A percentile compares a stretch with the other conserved stretches of the same genome.
These are phyloP conservation scores for Caerostris extrusa DNA, from an alignment of 1,140 invertebrate species.

Conservation along the genomic window DNA sequence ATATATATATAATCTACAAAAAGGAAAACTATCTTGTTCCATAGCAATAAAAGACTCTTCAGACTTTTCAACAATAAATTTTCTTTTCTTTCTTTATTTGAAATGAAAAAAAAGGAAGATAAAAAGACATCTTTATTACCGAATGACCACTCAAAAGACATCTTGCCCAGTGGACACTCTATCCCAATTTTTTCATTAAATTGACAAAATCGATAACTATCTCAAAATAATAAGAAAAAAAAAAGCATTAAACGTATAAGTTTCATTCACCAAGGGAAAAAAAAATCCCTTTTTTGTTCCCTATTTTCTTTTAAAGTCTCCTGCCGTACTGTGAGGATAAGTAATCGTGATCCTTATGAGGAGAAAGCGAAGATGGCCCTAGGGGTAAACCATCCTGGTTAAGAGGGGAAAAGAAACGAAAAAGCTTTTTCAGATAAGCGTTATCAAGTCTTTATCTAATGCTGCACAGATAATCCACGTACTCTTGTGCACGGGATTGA, in stretches of 20 bases:
- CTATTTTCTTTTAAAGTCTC: background rate
- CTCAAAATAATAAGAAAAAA: background rate
- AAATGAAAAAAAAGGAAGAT: background rate
- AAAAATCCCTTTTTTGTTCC: background rate
- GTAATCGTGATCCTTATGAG: slow-evolving; percentile 42
- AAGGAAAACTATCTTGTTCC: background rate
- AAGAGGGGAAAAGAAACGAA: slow-evolving; percentile 30
- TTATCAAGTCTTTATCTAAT: slow-evolving; percentile 43
- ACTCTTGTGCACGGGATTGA: background rate
- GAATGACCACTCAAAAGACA: background rate
- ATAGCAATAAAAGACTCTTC: slow-evolving; percentile 16
- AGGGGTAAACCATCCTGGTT: slow-evolving; percentile 2
- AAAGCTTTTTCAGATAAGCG: slow-evolving; percentile 39
- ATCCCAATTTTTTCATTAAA: background rate
- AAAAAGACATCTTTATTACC: background rate
- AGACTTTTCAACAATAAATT: background rate
- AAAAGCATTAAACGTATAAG: slow-evolving; percentile 12
- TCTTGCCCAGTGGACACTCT: slow-evolving; percentile 34
- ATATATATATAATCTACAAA: slow-evolving; percentile 12
- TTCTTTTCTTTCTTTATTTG: background rate
- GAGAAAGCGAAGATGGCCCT: slow-evolving; percentile 34
- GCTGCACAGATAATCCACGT: slow-evolving; percentile 12
- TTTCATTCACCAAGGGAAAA: background rate
- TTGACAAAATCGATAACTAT: slow-evolving; percentile 32
- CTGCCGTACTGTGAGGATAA: slow-evolving; percentile 1